Percentiles rank a stretch among this genome's conserved stretches.
Evolutionary conservation across 2,888 invertebrate genomes (phyloP).

Genomic region (Eueremaeus valkanovi): DNA sequence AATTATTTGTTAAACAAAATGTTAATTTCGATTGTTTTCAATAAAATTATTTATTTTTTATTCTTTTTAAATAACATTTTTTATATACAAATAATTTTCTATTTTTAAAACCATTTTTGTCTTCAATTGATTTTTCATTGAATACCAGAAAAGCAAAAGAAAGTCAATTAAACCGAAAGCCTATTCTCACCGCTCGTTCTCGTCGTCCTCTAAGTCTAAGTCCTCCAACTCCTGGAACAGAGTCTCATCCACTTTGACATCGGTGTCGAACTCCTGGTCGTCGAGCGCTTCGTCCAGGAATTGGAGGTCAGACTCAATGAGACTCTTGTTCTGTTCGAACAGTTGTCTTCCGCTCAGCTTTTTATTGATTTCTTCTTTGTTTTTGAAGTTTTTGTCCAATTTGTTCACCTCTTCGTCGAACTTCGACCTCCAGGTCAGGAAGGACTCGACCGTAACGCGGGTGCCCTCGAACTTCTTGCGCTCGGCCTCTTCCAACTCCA

Average conservation of each 20-base stretch:
- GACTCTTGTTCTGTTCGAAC: conserved; percentile 84
- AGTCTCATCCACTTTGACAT: conserved; percentile 87
- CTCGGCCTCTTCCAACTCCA: conserved; percentile 73
- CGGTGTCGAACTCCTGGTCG: conserved; percentile 61
- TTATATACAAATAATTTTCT: too few species aligned
- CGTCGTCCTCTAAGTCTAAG: conserved; percentile 62
- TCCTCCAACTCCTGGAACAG: conserved; percentile 80
- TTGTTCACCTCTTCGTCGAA: conserved; percentile 84
- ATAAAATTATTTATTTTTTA: too few species aligned
- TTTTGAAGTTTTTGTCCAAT: conserved; percentile 61
- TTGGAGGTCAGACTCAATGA: conserved; percentile 93
- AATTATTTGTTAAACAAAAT: too few species aligned
- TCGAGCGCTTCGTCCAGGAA: conserved; percentile 77
- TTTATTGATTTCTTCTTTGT: conserved; percentile 22
- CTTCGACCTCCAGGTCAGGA: conserved; percentile 84
- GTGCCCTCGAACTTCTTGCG: conserved; percentile 97
- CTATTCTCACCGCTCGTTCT: conserved; percentile 50
- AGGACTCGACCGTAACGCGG: conserved; percentile 88
- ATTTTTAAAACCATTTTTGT: too few species aligned
- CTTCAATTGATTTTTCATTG: too few species aligned
- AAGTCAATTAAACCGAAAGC: too few species aligned
- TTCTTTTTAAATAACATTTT: too few species aligned
- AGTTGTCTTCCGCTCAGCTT: conserved; percentile 70
- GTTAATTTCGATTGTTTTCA: too few species aligned
- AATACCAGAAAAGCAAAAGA: too few species aligned